Evolutionary conservation across 2,797 vertebrate genomes (phyloP).

Genomic region (Dermochelys coriacea): DNA sequence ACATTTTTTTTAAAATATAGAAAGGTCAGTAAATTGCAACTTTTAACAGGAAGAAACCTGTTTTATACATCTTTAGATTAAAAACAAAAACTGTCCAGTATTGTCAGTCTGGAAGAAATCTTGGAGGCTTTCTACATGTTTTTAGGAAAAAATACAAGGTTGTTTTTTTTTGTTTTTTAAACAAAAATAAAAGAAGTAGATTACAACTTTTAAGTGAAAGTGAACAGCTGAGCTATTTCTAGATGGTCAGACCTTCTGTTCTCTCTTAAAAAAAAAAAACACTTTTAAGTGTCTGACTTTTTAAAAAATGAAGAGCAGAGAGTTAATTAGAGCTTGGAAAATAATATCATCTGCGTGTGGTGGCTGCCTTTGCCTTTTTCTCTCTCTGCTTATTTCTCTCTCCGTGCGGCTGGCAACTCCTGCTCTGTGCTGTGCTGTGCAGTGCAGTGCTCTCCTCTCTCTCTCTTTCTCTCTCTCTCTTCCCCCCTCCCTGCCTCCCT

Average conservation of each 20-base stretch:
- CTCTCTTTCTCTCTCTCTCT: not conserved
- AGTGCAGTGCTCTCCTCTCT: not conserved
- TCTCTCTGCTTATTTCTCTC: slow-evolving; percentile 13
- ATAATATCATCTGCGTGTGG: slow-evolving; percentile 42
- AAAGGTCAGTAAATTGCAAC: not conserved
- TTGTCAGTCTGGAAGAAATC: not conserved
- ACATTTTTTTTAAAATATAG: not conserved
- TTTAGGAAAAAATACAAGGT: not conserved
- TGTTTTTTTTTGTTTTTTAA: not conserved
- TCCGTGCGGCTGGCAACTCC: slow-evolving; percentile 59
- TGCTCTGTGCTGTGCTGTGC: slow-evolving; percentile 22
- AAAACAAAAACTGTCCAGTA: not conserved
- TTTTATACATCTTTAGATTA: not conserved
- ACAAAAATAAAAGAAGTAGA: not conserved
- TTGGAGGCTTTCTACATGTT: not conserved
- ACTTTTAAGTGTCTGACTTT: not conserved
- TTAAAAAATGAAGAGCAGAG: slow-evolving; percentile 66
- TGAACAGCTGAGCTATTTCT: not conserved
- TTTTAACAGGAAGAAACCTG: not conserved
- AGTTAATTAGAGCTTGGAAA: slow-evolving; percentile 9
- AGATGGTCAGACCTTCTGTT: not conserved
- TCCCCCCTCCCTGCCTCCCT: slow-evolving; percentile 73
- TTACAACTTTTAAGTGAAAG: not conserved
- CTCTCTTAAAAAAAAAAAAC: not conserved
- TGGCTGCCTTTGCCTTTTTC: slow-evolving; percentile 40